A percentile compares a stretch with the other conserved stretches of the same genome.
phyloP scores from a whole-genome alignment of 2,797 vertebrate species.

The Paguma larvata region DNA sequence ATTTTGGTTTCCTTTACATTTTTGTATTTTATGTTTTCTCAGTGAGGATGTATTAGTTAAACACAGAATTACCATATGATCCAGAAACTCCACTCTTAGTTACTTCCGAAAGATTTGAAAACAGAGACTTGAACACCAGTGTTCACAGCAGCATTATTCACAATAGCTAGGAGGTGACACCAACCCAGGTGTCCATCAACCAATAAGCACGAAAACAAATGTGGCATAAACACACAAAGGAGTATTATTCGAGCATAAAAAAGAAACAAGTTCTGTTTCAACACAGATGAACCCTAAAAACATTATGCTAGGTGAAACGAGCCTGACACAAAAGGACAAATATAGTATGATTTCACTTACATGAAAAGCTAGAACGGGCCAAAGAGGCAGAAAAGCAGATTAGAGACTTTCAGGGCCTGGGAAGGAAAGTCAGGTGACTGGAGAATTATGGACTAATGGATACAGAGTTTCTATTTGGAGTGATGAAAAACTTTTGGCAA shows the following conservation, averaged over 20 bases:
- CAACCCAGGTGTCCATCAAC: background rate
- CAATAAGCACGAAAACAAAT: background rate
- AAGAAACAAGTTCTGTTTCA: background rate
- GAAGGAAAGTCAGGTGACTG: background rate
- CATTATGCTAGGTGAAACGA: background rate
- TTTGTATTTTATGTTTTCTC: background rate
- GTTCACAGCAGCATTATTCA: background rate
- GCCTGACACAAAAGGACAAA: background rate
- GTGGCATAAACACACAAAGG: background rate
- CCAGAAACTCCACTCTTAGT: background rate
- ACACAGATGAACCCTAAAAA: background rate
- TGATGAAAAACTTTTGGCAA: background rate
- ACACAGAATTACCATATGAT: background rate
- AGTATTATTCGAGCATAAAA: background rate
- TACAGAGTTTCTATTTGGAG: background rate
- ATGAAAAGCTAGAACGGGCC: background rate
- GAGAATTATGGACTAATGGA: background rate
- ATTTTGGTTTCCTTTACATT: background rate
- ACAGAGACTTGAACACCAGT: background rate
- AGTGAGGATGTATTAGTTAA: background rate
- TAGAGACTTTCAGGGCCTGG: background rate
- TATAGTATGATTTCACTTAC: background rate
- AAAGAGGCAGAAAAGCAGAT: slow-evolving; percentile 8
- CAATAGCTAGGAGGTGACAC: background rate
- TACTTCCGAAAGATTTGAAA: background rate